Base-by-base conservation (phyloP, 2,888 invertebrate genomes). In the Brachyopa scutellaris region DNA sequence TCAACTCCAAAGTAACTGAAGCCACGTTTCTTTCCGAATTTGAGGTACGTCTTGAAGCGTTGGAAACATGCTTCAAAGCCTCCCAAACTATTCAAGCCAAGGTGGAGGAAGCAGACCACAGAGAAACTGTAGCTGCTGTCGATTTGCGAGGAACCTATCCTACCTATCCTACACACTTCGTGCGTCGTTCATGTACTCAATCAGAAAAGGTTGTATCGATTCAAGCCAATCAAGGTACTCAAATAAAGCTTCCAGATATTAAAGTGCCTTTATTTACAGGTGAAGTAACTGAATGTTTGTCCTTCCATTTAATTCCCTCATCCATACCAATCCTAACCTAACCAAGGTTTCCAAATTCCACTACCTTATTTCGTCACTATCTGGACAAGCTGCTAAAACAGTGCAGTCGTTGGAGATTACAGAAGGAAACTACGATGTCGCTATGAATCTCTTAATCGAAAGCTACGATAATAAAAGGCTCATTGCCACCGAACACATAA, bases 271-370 rank as follows among this genome's bases (percentile, higher is more conserved):
- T 49, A 15, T 49, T 49, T 29, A 29, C 26, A 26, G 26, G 26
- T 26, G 26, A 26, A 26, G 26, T 26, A 5, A 26, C 26, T 6
- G 3, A 51, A 9, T 64, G 64, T 38, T 2, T 64, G 8, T 21
- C 55, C 8, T 67, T 67, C 21, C 23, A 45, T 67, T 45, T n/a
- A 53, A 66, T 5, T 66, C 51, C 17, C 51, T 64, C 1, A 38
- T 64, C 51, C n/a, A 66, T 2, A 51, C n/a, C 1, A 51, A 66
- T 33, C 15, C 47, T n/a, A 21, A 3, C 1, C 15, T 62, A 7
- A 47, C 9, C 26, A 38, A 36, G 2, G 36, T 62, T 2, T 62
- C 47, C 21, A 62, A 62, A n/a, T 21, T 47, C 1, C 40, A 40
- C n/a, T 40, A 40, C n/a, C n/a, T 47, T 9, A 47, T 47, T 11